Evolutionary conservation across 1,140 invertebrate genomes (phyloP).

Genomic region (Diorhabda elongata): DNA sequence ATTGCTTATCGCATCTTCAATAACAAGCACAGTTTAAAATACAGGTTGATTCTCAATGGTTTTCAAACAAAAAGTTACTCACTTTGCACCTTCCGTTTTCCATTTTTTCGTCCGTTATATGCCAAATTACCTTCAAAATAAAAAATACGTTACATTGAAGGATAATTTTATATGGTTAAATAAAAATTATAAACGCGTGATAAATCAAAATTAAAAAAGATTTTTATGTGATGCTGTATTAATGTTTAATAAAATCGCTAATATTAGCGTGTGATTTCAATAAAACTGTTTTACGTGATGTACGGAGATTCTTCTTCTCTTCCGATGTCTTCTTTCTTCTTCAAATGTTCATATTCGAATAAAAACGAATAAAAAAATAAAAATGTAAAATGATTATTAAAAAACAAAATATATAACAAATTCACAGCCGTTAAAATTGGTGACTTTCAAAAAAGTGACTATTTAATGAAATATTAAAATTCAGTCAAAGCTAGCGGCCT

Average conservation of each 20-base stretch:
- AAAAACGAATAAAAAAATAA: background rate
- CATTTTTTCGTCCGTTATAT: conserved; percentile 13
- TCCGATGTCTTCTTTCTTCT: too few relatives aligned
- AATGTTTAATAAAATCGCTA: too few relatives aligned
- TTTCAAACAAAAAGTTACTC: background rate
- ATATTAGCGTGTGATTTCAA: too few relatives aligned
- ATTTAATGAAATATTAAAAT: background rate
- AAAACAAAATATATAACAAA: background rate
- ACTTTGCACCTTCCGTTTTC: conserved; percentile 12
- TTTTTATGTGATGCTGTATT: background rate
- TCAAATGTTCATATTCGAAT: background rate
- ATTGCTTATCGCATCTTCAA: too few relatives aligned
- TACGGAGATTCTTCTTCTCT: too few relatives aligned
- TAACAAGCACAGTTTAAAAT: background rate
- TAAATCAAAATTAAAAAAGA: background rate
- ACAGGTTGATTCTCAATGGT: background rate
- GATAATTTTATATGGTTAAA: background rate
- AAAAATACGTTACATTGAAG: background rate
- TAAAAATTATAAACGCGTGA: background rate
- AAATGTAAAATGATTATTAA: background rate
- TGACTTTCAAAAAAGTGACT: conserved; percentile 4
- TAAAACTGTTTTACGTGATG: too few relatives aligned
- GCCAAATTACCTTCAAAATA: conserved; percentile 17
- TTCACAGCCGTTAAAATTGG: conserved; percentile 9
- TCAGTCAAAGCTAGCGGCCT: background rate